These are phyloP conservation scores for Riparia riparia DNA, from an alignment of 2,113 vertebrate species.

Conservation along the genomic window DNA sequence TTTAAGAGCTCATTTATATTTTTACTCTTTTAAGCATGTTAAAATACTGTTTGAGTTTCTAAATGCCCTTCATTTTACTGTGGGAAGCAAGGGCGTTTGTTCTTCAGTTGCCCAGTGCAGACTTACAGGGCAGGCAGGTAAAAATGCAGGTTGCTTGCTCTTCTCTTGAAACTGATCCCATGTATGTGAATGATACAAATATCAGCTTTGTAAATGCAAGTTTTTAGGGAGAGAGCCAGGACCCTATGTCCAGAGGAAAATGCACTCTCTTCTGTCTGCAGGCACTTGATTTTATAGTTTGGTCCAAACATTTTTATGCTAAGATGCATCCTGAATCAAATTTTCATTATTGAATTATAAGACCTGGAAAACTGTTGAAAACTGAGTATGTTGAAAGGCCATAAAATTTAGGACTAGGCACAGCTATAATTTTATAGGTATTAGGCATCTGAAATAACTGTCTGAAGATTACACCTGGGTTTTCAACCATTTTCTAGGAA, in stretches of 20 bases:
- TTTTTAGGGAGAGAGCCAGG: background rate
- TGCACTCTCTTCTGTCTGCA: background rate
- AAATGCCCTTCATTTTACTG: background rate
- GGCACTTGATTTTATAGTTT: background rate
- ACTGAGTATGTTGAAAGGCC: slow-evolving; percentile 60
- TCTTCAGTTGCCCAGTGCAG: background rate
- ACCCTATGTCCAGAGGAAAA: background rate
- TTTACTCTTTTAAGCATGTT: background rate
- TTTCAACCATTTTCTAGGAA: slow-evolving; percentile 72
- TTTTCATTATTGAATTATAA: slow-evolving; percentile 63
- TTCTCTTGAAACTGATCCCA: background rate
- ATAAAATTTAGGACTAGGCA: slow-evolving; percentile 70
- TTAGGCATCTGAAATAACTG: slow-evolving; percentile 76
- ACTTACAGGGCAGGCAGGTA: background rate
- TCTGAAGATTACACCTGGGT: slow-evolving; percentile 74
- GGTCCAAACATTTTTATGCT: slow-evolving; percentile 6
- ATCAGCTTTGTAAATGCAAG: background rate
- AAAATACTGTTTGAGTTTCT: background rate
- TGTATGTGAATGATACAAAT: background rate
- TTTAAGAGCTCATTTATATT: background rate
- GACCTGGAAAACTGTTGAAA: slow-evolving; percentile 51
- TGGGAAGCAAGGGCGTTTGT: background rate
- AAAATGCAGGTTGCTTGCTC: background rate
- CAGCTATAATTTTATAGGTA: slow-evolving; percentile 72
- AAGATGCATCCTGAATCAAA: slow-evolving; percentile 49